Conservation (phyloP, 2,113 vertebrate genomes). For the Gopherus evgoodei region DNA sequence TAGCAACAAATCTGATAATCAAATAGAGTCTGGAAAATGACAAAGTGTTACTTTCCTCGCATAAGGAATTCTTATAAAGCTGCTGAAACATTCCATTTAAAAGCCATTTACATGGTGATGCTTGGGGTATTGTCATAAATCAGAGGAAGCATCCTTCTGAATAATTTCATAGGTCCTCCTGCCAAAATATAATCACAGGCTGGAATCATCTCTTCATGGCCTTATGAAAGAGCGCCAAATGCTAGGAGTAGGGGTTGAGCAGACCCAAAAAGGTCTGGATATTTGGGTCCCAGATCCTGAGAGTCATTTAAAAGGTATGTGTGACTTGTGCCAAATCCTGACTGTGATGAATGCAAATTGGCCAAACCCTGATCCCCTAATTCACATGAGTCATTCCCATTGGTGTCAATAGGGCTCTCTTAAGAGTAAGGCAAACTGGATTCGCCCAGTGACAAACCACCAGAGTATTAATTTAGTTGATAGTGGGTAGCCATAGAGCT, state of each 20-base stretch:
- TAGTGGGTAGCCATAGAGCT: neutral
- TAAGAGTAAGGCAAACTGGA: neutral
- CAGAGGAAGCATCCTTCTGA: constrained; percentile 22
- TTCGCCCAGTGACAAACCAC: neutral
- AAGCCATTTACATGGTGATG: constrained; percentile 38
- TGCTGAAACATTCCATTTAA: constrained; percentile 48
- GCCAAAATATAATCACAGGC: constrained; percentile 46
- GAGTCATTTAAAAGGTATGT: neutral
- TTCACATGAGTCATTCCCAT: neutral
- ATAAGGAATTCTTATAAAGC: constrained; percentile 55
- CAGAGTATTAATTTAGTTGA: neutral
- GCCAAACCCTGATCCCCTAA: neutral
- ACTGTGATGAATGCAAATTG: neutral
- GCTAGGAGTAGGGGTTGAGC: neutral
- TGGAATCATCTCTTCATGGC: neutral
- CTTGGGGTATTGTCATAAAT: constrained; percentile 31
- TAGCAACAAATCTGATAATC: constrained; percentile 42
- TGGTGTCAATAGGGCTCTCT: neutral
- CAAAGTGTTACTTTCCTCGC: constrained; percentile 49
- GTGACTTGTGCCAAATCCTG: neutral
- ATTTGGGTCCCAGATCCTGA: neutral
- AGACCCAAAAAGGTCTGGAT: neutral
- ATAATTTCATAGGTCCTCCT: constrained; percentile 30
- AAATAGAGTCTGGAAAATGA: constrained; percentile 29
- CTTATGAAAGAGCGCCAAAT: neutral